phyloP scores from a whole-genome alignment of 1,140 invertebrate species.

The Neodiprion virginianus region DNA sequence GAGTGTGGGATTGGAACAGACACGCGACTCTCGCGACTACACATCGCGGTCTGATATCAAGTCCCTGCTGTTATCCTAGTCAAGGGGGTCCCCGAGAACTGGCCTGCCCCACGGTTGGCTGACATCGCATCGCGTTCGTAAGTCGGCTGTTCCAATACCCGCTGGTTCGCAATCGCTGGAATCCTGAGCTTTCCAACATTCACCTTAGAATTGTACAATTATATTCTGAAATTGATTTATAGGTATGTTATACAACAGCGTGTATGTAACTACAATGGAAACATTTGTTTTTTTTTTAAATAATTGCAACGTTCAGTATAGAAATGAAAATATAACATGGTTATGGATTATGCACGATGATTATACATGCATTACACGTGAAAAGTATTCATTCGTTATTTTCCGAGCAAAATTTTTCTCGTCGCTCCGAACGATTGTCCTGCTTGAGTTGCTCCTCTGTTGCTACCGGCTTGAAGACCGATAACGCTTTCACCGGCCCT shows the following conservation, averaged over 20 bases:
- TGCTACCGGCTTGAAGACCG: conserved; percentile 94
- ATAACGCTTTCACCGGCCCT: conserved; percentile 89
- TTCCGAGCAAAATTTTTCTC: conserved; percentile 86
- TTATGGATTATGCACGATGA: too few species aligned
- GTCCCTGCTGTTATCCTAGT: conserved; percentile 39
- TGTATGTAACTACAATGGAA: too few species aligned
- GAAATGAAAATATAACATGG: too few species aligned
- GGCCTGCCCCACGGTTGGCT: conserved; percentile 56
- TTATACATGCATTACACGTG: too few species aligned
- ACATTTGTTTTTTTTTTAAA: too few species aligned
- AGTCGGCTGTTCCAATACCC: not conserved
- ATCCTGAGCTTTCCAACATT: too few species aligned
- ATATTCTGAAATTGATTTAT: too few species aligned
- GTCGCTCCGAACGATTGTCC: conserved; percentile 94
- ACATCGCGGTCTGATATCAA: not conserved
- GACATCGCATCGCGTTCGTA: conserved; percentile 33
- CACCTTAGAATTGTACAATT: too few species aligned
- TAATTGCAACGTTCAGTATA: too few species aligned
- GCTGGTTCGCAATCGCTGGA: not conserved
- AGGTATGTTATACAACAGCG: too few species aligned
- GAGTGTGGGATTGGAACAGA: conserved; percentile 6
- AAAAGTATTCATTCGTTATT: conserved; percentile 64
- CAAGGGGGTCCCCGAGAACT: conserved; percentile 58
- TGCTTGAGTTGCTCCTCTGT: conserved; percentile 93
- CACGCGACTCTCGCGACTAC: conserved; percentile 18